Base-by-base conservation (phyloP, 2,797 vertebrate genomes). In the Scomberomorus guttatus region DNA sequence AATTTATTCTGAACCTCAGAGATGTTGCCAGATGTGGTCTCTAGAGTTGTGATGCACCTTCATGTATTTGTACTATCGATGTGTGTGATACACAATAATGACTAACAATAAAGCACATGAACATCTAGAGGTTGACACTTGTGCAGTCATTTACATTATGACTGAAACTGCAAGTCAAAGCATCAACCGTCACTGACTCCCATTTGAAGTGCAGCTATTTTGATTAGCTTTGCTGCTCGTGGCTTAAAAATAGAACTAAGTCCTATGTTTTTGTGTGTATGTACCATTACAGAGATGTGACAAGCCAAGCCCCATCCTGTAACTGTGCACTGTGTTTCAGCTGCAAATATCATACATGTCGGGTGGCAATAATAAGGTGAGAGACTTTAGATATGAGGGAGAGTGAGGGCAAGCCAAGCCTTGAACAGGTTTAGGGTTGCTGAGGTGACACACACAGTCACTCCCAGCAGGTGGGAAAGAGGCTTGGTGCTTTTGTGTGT, bases 381-480 rank as follows among this genome's bases (percentile, higher is more conserved):
- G 58, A 34, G 6, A 55, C 24, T 39, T 12, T 4, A 68, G 15
- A 60, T 55, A 6, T 58, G 25, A 72, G 34, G 32, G 58, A 1
- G 3, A 64, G 64, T 22, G 46, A 13, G 25, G 44, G 61, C 27
- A 7, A 27, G 51, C 20, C 22, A 25, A 59, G 58, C 18, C 61
- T 59, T 10, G 5, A 27, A 54, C 54, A 56, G 63, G 64, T 65
- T 50, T 80, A 34, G 60, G 44, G 86, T 85, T 72, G 79, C 59
- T 39, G 62, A 80, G 54, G 72, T 79, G 65, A 74, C 46, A 68
- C 57, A 74, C 52, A 56, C 69, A 44, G 64, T 59, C 42, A 1
- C n/a, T 86, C 71, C 46, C 61, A 75, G 79, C 81, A 92, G 87
- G 87, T 91, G 87, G 81, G 72, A 74, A 82, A 78, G 75, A 82